Evolutionary conservation across 2,888 invertebrate species (phyloP).

Genomic region (Tyria jacobaeae): DNA sequence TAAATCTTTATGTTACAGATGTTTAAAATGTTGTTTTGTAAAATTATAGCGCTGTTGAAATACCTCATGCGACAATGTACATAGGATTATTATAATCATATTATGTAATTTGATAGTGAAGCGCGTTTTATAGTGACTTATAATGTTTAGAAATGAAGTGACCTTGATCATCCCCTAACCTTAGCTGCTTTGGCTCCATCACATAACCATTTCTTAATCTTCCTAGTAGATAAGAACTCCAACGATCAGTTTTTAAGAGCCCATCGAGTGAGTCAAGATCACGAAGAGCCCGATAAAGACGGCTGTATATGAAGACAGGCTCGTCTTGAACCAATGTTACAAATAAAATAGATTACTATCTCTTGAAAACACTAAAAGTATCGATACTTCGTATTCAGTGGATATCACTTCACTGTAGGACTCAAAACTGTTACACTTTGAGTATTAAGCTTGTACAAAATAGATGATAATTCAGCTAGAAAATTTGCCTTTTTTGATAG

Average conservation of each 20-base stretch:
- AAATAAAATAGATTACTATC: constrained; percentile 37
- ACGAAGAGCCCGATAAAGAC: constrained; percentile 10
- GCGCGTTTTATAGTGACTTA: constrained; percentile 74
- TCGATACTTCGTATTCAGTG: constrained; percentile 47
- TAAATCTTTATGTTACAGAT: constrained; percentile 61
- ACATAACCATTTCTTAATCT: constrained; percentile 64
- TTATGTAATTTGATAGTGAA: constrained; percentile 66
- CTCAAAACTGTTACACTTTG: constrained; percentile 53
- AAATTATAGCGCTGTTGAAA: constrained; percentile 72
- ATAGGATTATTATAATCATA: constrained; percentile 64
- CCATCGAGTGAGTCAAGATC: constrained; percentile 15
- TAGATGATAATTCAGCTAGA: constrained; percentile 71
- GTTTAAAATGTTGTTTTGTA: constrained; percentile 65
- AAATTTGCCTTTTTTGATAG: constrained; percentile 71
- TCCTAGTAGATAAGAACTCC: constrained; percentile 51
- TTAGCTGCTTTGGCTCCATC: constrained; percentile 80
- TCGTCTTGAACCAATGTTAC: constrained; percentile 18
- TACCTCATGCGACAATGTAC: constrained; percentile 75
- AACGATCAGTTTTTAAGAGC: constrained; percentile 22
- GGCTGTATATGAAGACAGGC: constrained; percentile 8
- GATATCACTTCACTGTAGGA: constrained; percentile 54
- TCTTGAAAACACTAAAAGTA: constrained; percentile 26
- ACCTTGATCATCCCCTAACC: constrained; percentile 83
- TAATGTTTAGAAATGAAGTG: constrained; percentile 84
- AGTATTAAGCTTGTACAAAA: constrained; percentile 74